Base-by-base conservation (phyloP, 2,113 vertebrate species). In the Strix uralensis region DNA sequence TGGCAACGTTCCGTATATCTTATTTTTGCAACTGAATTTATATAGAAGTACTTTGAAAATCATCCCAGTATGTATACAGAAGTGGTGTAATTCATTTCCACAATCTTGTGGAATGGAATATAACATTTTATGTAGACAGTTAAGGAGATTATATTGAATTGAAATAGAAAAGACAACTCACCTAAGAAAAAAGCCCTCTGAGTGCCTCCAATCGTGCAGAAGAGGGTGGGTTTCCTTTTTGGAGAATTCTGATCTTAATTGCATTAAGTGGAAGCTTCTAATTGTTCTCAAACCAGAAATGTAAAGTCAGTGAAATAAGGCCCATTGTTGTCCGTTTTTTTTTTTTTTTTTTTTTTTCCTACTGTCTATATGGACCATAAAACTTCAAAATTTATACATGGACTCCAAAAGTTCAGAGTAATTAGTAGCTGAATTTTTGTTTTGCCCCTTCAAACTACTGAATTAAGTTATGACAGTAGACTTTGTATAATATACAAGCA, bases 11-110 rank as follows among this genome's bases (percentile, higher is more conserved):
- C 87, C n/a, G 65, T 36, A 13, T 47, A 92, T 73, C 94, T 92
- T 66, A 83, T 86, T 93, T 30, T 88, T 94, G 66, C 75, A 95
- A 93, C 44, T 51, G n/a, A 81, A 93, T 95, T 79, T 82, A 90
- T 84, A 92, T 25, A 90, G 57, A 81, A 91, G 72, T 20, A 85
- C 85, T 85, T 32, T 14, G 84, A 97, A 96, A 97, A 96, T 88
- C 75, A 94, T 54, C 40, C 81, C 93, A 54, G 42, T 84, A 86
- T 96, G 96, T 96, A 93, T 40, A 89, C 46, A 93, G 44, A 86
- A 86, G 90, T n/a, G 90, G 72, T 70, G 67, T 23, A 92, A 96
- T 94, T 85, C 47, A 96, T 94, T 95, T 80, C 63, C 46, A 36
- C 52, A 91, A 88, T 67, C 73, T 91, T 55, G 38, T 74, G 82